Evolutionary conservation across 2,113 vertebrate genomes (phyloP).

Genomic region (Ascaphus truei): DNA sequence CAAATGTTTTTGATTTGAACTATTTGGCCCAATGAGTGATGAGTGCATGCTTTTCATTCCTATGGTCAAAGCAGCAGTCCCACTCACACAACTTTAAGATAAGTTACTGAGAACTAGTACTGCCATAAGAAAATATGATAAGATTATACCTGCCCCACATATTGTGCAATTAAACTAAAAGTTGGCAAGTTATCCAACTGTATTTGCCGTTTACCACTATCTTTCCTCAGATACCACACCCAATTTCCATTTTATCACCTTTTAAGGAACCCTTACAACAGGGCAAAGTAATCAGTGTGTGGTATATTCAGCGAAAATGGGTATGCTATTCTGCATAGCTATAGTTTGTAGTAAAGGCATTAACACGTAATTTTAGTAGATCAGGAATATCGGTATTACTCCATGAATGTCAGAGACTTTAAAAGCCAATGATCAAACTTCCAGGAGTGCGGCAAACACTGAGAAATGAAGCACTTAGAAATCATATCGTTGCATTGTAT

Average conservation of each 20-base stretch:
- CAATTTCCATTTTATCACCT: neutral
- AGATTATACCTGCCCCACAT: neutral
- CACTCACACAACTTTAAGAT: neutral
- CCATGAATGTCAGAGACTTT: too few species aligned
- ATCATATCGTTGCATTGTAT: too few species aligned
- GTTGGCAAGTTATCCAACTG: neutral
- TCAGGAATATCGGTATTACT: too few species aligned
- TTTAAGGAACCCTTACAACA: neutral
- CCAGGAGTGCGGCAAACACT: too few species aligned
- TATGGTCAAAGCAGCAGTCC: neutral
- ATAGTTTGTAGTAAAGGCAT: too few species aligned
- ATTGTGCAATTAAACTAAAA: neutral
- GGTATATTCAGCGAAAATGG: too few species aligned
- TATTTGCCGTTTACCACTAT: neutral
- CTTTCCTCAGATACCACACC: neutral
- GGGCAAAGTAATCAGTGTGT: neutral
- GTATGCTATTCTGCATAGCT: too few species aligned
- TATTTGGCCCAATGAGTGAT: neutral
- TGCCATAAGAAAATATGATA: neutral
- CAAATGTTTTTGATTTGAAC: neutral
- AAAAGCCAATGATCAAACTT: too few species aligned
- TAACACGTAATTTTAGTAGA: too few species aligned
- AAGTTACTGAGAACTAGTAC: neutral
- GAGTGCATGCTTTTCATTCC: neutral
- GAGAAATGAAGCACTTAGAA: too few species aligned